Evolutionary conservation across 2,888 invertebrate genomes (phyloP).

Genomic region (Toxonevra muliebris): DNA sequence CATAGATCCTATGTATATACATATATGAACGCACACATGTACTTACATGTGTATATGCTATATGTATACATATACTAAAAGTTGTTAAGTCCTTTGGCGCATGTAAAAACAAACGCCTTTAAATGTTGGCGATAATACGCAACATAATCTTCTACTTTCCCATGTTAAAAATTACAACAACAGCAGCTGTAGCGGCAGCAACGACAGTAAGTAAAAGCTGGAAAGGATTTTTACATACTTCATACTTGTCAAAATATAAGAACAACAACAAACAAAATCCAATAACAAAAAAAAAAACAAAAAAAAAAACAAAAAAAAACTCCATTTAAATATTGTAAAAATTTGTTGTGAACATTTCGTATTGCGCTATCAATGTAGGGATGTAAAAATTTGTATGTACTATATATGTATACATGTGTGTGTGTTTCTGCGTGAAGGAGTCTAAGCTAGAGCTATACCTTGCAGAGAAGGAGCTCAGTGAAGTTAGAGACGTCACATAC

Average conservation of each 20-base stretch:
- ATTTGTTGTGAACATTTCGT: constrained; percentile 46
- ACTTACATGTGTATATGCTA: not conserved
- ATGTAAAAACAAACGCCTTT: constrained; percentile 18
- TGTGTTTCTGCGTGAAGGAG: constrained; percentile 21
- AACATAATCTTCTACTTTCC: constrained; percentile 13
- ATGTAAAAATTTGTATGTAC: not conserved
- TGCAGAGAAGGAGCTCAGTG: not conserved
- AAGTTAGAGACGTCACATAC: too few species aligned
- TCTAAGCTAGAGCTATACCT: not conserved
- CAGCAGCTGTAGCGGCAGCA: constrained; percentile 6
- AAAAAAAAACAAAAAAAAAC: constrained; percentile 48
- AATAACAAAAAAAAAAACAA: not conserved
- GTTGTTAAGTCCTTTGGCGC: not conserved
- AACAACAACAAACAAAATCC: not conserved
- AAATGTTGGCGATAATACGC: constrained; percentile 23
- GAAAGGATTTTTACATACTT: constrained; percentile 25
- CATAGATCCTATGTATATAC: not conserved
- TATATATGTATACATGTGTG: constrained; percentile 29
- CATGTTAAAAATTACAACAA: constrained; percentile 10
- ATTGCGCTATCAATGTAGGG: not conserved
- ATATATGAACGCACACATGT: not conserved
- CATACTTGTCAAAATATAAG: constrained; percentile 13
- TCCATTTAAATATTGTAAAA: constrained; percentile 57
- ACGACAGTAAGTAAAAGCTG: constrained; percentile 15
- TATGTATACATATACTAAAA: not conserved